Evolutionary conservation across 1,140 invertebrate species (phyloP).

Genomic region (Spodoptera litura): DNA sequence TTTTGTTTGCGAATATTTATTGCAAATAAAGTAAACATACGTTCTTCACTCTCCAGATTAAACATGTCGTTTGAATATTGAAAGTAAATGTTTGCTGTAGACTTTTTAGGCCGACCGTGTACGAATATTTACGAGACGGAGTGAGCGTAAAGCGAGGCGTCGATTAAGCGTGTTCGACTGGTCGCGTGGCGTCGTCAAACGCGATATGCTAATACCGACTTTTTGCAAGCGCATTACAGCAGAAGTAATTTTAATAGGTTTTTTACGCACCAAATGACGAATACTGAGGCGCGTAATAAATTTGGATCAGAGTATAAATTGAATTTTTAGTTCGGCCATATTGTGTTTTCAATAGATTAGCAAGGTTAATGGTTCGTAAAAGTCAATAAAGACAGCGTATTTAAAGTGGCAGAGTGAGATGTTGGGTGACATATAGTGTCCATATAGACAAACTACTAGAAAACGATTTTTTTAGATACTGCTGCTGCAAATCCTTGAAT

Average conservation of each 20-base stretch:
- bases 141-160: conserved; percentile 41
- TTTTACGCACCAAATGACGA: conserved; percentile 27
- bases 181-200: conserved; percentile 27
- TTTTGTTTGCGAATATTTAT: conserved; percentile 47
- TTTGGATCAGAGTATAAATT: conserved; percentile 24
- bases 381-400: neutral
- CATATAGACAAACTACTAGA: no score
- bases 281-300: conserved; percentile 17
- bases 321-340: conserved; percentile 22
- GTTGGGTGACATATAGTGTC: neutral
- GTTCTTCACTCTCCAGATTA: conserved; percentile 54
- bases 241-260: conserved; percentile 36
- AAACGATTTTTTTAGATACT: no score
- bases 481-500: no score
- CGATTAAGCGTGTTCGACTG: conserved; percentile 18
- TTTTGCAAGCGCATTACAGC: conserved; percentile 23
- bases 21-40: conserved; percentile 36
- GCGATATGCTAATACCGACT: conserved; percentile 27
- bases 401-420: neutral
- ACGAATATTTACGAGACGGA: conserved; percentile 48
- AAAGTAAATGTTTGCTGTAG: conserved; percentile 55
- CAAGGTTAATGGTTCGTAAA: conserved; percentile 16
- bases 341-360: conserved; percentile 15
- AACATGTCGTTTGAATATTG: conserved; percentile 59
- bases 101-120: conserved; percentile 42